Evolutionary conservation across 2,888 invertebrate species (phyloP).

Genomic region (Drosophila greeni): DNA sequence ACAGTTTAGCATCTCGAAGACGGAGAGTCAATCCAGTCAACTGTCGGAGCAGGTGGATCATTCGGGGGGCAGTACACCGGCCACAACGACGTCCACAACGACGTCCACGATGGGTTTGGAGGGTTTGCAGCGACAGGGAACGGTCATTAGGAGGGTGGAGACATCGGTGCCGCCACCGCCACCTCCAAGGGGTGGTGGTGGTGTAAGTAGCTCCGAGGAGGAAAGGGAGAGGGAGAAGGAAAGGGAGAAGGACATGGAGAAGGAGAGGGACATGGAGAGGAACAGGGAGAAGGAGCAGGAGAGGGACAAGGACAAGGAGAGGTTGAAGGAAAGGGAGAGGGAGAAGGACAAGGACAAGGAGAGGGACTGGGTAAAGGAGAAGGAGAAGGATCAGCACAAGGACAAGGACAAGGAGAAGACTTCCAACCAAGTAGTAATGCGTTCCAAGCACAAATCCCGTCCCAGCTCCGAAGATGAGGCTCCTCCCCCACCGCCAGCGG

Average conservation of each 20-base stretch:
- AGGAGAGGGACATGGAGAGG: no score
- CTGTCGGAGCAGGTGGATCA: conserved; percentile 80
- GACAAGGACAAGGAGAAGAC: conserved; percentile 1
- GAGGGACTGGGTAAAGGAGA: conserved; percentile 42
- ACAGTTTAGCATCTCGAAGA: conserved; percentile 83
- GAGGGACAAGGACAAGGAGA: no score
- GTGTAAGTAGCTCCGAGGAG: conserved; percentile 75
- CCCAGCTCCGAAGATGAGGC: conserved; percentile 77
- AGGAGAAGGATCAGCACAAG: no score
- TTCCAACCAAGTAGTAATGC: conserved; percentile 63
- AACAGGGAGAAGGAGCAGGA: conserved; percentile 36
- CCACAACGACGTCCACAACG: not conserved
- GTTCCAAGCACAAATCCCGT: conserved; percentile 73
- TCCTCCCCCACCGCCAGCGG: conserved; percentile 31
- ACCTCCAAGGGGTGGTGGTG: conserved; percentile 40
- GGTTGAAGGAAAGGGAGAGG: no score
- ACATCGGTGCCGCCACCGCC: conserved; percentile 42
- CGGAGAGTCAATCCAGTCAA: conserved; percentile 83
- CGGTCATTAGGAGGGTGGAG: conserved; percentile 74
- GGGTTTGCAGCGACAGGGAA: conserved; percentile 74
- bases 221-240: conserved; percentile 55
- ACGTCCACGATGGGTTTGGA: conserved; percentile 32
- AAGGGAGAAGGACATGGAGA: no score
- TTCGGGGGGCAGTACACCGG: conserved; percentile 8
- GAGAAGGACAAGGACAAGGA: no score